Evolutionary conservation across 2,113 vertebrate species (phyloP), one percentile per base, ranked within the genome.

Genomic region (Strigops habroptila): DNA sequence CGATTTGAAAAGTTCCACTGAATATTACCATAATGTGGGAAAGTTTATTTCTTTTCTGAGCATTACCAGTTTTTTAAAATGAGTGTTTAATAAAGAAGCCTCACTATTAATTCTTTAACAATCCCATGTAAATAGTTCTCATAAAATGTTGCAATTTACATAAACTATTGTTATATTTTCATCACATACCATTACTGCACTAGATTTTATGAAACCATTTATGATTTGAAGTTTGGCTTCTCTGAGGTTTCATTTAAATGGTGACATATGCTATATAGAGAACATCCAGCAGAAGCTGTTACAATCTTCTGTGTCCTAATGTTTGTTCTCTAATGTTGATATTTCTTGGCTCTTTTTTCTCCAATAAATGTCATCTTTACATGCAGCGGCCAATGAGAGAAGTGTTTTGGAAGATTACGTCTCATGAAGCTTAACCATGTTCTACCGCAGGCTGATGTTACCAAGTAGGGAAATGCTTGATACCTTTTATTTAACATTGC

Each of bases 181-280:
- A 75, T 94, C 91, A 92, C 84, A 46, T 62, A 73, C 57, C 77
- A 57, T 74, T 90, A 76, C 31, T 86, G 59, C 46, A n/a, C 91
- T 74, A 77, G 77, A 67, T 92, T 96, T 96, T 95, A 91, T 74
- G 86, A 77, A 17, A 86, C 22, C 65, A 28, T 74, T 96, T 96
- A 65, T 69, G 76, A 53, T 63, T 68, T 91, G 48, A 92, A 85
- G 79, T 94, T 94, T 84, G 82, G 33, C 33, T 91, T 95, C 70
- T 95, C 85, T 88, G 79, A 82, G 62, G 63, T 43, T 95, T 79
- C 52, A 71, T 95, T 91, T 75, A 71, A 75, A 83, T 21, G 53
- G 73, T 89, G 41, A 82, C 90, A 64, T 79, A 65, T 84, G 73
- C 67, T 76, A 28, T 79, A 49, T 46, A 41, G 51, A 44, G 86